Conservation (phyloP, 2,797 vertebrate species). For the Tapirus indicus region DNA sequence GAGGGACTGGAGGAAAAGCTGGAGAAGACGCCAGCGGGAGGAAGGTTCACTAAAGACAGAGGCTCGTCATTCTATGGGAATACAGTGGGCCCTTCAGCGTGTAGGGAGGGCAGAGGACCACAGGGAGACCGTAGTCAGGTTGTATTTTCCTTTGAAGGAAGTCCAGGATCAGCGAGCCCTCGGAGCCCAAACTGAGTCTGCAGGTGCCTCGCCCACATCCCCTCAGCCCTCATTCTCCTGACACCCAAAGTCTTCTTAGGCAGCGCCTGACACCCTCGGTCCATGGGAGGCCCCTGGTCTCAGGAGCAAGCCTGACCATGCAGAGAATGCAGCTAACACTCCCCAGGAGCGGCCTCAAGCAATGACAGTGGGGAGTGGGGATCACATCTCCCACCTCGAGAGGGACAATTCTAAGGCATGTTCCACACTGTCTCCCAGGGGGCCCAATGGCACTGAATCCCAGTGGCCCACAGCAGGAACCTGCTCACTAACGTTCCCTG, state of each 20-base stretch:
- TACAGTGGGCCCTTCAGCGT: neutral
- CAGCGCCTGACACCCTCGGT: neutral
- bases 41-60: neutral
- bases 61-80: neutral
- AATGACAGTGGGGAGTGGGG: no score
- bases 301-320: rapidly evolving
- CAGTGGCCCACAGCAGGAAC: neutral
- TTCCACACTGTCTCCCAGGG: neutral
- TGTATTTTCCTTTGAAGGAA: neutral
- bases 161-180: neutral
- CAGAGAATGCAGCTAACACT: rapidly evolving
- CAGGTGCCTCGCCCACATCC: neutral
- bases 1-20: neutral
- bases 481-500: neutral
- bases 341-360: neutral
- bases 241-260: neutral
- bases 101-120: rapidly evolving
- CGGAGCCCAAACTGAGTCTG: neutral
- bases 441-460: neutral
- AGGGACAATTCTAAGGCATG: neutral
- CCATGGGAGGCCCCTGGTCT: neutral
- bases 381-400: neutral
- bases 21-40: rapidly evolving
- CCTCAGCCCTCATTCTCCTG: neutral
- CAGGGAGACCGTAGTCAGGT: neutral